Evolutionary conservation across 2,797 vertebrate species (phyloP), one percentile per base, ranked within the genome.

Genomic region (Octomys mimax): DNA sequence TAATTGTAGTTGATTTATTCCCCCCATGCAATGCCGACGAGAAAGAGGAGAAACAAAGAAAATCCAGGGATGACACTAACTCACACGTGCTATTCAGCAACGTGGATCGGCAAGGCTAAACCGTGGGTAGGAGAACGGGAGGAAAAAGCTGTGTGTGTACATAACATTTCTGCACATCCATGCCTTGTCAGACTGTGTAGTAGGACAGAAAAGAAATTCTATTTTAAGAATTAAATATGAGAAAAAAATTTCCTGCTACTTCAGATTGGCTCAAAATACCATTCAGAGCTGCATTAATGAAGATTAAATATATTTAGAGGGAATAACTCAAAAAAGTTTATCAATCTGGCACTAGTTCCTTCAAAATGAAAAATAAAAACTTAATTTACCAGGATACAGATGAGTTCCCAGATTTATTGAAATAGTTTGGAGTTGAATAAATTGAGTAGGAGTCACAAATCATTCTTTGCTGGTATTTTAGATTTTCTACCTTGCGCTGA

Each of bases 221-320:
- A 98, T 97, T 97, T 97, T 92, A 97, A 95, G 96, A 95, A 92
- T 96, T 94, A 93, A 95, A 97, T 85, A 97, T 92, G 73, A 96
- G 87, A 98, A 95, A 94, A 94, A 89, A 31, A 79, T 93, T 95
- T 97, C 80, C 87, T 91, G 90, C 93, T 96, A 83, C 75, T 96
- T 97, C 93, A 93, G 86, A 97, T 97, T 92, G 92, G 91, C 94
- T 97, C 97, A 94, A 96, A 97, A 97, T 92, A 96, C 80, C 95
- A 96, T 62, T 78, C 94, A 91, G 92, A 80, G 93, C 77, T 97
- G 95, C 97, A 96, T 97, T 98, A 98, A 98, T 97, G 97, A 97
- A 97, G 98, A 98, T 97, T 97, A 97, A 98, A 87, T 96, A 96
- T 97, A 97, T 98, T 98, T 98, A 97, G 97, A 97, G 93, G 97